Evolutionary conservation across 2,113 vertebrate genomes (phyloP).

Genomic region (Acanthochromis polyacanthus): DNA sequence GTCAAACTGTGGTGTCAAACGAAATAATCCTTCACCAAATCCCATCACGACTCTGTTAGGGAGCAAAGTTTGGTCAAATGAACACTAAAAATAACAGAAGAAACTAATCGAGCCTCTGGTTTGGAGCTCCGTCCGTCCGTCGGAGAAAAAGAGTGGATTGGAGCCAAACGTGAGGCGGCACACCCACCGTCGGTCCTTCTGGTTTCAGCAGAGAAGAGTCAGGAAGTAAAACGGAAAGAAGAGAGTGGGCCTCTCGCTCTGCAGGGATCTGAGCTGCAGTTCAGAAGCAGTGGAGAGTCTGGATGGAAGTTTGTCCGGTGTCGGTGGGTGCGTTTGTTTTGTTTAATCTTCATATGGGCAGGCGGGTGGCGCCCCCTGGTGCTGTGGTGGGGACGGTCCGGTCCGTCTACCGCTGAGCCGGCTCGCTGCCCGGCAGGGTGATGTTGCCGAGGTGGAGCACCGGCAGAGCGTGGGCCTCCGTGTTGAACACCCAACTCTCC

Average conservation of each 20-base stretch:
- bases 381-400: neutral
- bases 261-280: neutral
- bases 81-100: conserved; percentile 45
- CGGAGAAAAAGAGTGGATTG: conserved; percentile 47
- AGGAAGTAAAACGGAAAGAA: conserved; percentile 41
- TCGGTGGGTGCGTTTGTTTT: conserved; percentile 19
- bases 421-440: conserved; percentile 93
- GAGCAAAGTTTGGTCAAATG: conserved; percentile 72
- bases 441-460: conserved; percentile 95
- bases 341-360: neutral
- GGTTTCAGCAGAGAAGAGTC: conserved; percentile 42
- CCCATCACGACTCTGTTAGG: conserved; percentile 28
- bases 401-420: conserved; percentile 88
- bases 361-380: conserved; percentile 37
- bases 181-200: conserved; percentile 42
- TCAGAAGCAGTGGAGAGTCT: conserved; percentile 47
- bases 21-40: conserved; percentile 38
- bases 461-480: conserved; percentile 96
- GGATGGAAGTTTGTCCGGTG: conserved; percentile 65
- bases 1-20: conserved; percentile 52
- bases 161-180: conserved; percentile 54
- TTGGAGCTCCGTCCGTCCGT: conserved; percentile 45
- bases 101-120: conserved; percentile 35
- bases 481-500: conserved; percentile 99
- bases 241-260: conserved; percentile 15